Base-by-base conservation (phyloP, 2,888 invertebrate species). In the Electrophaes corylata region DNA sequence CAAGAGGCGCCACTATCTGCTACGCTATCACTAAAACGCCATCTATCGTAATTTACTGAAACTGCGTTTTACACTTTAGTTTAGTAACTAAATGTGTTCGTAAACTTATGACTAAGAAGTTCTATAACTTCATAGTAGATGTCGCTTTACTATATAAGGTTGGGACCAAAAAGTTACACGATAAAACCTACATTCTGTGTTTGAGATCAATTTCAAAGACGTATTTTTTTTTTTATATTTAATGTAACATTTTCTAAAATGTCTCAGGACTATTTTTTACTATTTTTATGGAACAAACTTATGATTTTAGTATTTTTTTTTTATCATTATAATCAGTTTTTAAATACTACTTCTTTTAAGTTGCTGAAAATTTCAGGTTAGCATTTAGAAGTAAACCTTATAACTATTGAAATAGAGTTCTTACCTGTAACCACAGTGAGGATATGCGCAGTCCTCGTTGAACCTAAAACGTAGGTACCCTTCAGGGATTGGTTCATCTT, bases 371-470 rank as follows among this genome's bases (percentile, higher is more conserved):
- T 26, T 26, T 6, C 2, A 26, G 26, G 26, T 8, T 26, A 6
- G 26, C 26, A 29, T 29, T 29, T 29, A 1, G 10, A 29, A 29
- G 6, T 10, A 29, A 4, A 5, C 1, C 20, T 20, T 37, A 37
- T 39, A 16, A 16, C 4, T 44, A 29, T 29, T 4, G 10, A 16
- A 39, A 19, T 31, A 18, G 18, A 33, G 23, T 33, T 11, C 66
- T 50, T 52, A 92, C 92, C 92, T 88, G 81, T 98, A 98, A 51
- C 97, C 97, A 79, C 98, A 98, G 70, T 96, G 96, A 59, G 95
- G 94, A 74, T 98, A 98, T 58, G 96, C 95, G 73, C 98, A 98
- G 85, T 98, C 98, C 79, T 97, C 97, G 74, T 97, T 98, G 86
- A 97, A 98, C 70, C 97, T 93, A 85, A 97, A 98, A 65, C 98